phyloP scores from a whole-genome alignment of 2,113 vertebrate species.

The Strigops habroptila region DNA sequence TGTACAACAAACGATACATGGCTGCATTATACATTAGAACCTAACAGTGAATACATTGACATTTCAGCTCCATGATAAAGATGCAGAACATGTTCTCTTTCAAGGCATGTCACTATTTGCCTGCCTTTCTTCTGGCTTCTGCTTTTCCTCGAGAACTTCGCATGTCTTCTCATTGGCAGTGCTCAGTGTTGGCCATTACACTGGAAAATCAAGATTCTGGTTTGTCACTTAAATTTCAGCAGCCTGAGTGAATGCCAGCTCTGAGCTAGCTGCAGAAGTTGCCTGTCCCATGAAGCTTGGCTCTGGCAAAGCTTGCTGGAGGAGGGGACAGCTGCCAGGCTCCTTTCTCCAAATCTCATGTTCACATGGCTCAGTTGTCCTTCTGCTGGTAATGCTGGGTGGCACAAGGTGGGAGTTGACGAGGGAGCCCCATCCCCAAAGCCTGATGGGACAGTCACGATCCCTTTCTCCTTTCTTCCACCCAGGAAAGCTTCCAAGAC shows the following conservation, averaged over 20 bases:
- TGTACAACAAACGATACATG: background rate
- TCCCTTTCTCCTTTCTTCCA: background rate
- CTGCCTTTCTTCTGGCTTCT: background rate
- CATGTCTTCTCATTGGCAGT: background rate
- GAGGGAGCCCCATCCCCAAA: background rate
- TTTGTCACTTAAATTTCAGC: slow-evolving; percentile 15
- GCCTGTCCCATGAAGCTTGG: background rate
- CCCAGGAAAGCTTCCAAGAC: background rate
- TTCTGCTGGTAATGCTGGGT: background rate
- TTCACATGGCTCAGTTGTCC: background rate
- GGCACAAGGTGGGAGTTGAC: background rate
- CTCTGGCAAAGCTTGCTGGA: background rate
- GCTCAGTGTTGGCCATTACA: background rate
- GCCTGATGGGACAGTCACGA: fast-evolving
- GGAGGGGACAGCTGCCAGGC: background rate
- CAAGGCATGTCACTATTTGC: background rate
- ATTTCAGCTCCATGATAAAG: slow-evolving; percentile 37
- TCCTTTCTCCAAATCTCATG: background rate
- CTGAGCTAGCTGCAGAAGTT: background rate
- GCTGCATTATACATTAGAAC: slow-evolving; percentile 24
- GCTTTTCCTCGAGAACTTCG: background rate
- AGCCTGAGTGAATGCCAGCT: background rate
- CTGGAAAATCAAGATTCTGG: slow-evolving; percentile 5
- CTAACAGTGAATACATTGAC: slow-evolving; percentile 30
- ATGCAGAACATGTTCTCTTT: background rate